Base-by-base conservation (phyloP, 2,113 vertebrate species). In the Stegastes partitus region DNA sequence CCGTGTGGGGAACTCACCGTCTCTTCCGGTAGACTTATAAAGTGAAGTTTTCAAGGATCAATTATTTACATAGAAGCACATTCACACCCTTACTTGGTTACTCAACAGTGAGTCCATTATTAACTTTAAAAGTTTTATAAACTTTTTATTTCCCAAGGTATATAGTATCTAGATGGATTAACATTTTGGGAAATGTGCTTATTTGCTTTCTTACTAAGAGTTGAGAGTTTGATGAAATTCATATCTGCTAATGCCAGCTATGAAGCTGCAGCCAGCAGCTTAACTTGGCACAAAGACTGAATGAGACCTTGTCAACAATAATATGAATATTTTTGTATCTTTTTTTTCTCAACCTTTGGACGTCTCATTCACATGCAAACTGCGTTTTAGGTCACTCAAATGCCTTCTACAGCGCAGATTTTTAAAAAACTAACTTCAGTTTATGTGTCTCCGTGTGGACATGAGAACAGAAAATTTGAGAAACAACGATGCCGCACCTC, bases 281-380 rank as follows among this genome's bases (percentile, higher is more conserved):
- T 85, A 51, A 53, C 18, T 64, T 68, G 61, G 49, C 75, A 47
- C 39, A 45, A 67, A 58, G 31, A 19, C 12, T n/a, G 11, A 11
- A 58, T 74, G 25, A n/a, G n/a, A n/a, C n/a, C n/a, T n/a, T n/a
- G n/a, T n/a, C n/a, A n/a, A n/a, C n/a, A n/a, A n/a, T n/a, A n/a
- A n/a, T n/a, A n/a, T n/a, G n/a, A n/a, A n/a, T n/a, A n/a, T 34
- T 34, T 34, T 10, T 34, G 7, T 9, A 9, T 34, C 31, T 34
- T 9, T 34, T 8, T 10, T 28, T 28, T 34, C 10, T 34, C 31
- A 34, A 34, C 31, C 31, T 34, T 34, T 34, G 31, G 31, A 9
- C 31, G 7, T 1, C 31, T 34, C 31, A 9, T 34, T 9, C 31
- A 34, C 31, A 34, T 34, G 8, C 7, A 34, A 34, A 34, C 7